Conservation (phyloP, 2,797 vertebrate species). For the Parauchenoglanis ngamensis region DNA sequence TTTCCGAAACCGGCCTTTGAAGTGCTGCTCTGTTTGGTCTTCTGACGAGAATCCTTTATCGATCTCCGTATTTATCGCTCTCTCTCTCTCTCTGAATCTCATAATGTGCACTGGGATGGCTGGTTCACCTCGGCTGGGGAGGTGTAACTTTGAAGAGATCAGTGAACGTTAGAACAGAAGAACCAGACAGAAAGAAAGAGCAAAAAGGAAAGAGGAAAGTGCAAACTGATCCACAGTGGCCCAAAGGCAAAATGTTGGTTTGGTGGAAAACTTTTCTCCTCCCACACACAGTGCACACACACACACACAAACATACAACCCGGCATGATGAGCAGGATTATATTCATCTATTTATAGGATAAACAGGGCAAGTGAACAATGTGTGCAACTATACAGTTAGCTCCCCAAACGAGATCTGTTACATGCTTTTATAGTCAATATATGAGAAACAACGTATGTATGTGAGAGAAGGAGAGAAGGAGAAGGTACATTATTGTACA, state of each 20-base stretch:
- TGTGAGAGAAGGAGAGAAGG: neutral
- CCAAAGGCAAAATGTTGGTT: constrained; percentile 13
- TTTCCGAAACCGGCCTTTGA: constrained; percentile 24
- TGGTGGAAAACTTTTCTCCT: constrained; percentile 22
- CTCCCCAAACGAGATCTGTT: constrained; percentile 5
- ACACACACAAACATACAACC: constrained; percentile 12
- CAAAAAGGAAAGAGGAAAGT: neutral
- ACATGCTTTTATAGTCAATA: constrained; percentile 39
- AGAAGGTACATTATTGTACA: constrained; percentile 16
- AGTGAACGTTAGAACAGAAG: constrained; percentile 39
- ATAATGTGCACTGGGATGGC: constrained; percentile 32
- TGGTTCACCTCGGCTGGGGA: constrained; percentile 38
- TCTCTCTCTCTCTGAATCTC: constrained; percentile 26
- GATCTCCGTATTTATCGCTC: constrained; percentile 29
- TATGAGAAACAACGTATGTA: constrained; percentile 10
- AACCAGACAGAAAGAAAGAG: constrained; percentile 34
- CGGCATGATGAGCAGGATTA: constrained; percentile 26
- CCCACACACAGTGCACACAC: constrained; percentile 16
- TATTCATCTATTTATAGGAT: constrained; percentile 42
- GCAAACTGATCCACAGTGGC: constrained; percentile 18
- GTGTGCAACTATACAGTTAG: constrained; percentile 27
- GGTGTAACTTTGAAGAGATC: constrained; percentile 53
- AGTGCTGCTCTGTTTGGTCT: constrained; percentile 18
- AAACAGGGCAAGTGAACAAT: constrained; percentile 37
- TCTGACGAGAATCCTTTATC: constrained; percentile 34